Conservation (phyloP, 2,888 invertebrate species). For the Vesta saturnalis region DNA sequence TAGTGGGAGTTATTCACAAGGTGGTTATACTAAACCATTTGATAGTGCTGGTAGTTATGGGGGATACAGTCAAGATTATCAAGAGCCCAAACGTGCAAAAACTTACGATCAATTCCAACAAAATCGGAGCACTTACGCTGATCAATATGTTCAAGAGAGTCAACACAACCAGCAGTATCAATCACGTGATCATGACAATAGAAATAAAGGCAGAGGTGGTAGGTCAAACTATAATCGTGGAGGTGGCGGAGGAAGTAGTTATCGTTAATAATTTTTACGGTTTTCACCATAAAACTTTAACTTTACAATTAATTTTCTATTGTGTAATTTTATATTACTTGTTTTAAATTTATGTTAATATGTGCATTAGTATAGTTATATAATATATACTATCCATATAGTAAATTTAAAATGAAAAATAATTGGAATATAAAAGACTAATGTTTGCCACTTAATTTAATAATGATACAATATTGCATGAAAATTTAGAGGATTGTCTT, state of each 20-base stretch:
- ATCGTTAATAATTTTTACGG: too few species aligned
- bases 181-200: constrained; percentile 49
- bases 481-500: too few species aligned
- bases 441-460: too few species aligned
- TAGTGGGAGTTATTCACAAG: constrained; percentile 46
- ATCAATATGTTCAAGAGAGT: constrained; percentile 61
- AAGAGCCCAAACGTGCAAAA: constrained; percentile 59
- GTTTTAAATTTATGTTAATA: too few species aligned
- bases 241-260: constrained; percentile 12
- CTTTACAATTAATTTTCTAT: too few species aligned
- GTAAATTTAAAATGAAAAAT: too few species aligned
- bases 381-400: too few species aligned
- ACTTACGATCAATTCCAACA: constrained; percentile 60
- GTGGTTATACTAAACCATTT: constrained; percentile 43
- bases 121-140: constrained; percentile 58
- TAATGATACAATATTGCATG: too few species aligned
- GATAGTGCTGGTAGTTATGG: constrained; percentile 55
- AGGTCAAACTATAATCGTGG: constrained; percentile 59
- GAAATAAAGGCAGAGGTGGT: constrained; percentile 51
- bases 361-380: too few species aligned
- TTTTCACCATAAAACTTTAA: too few species aligned
- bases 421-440: too few species aligned
- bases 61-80: constrained; percentile 41
- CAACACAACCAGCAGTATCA: constrained; percentile 60
- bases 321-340: too few species aligned